Conservation (phyloP, 2,113 vertebrate genomes). For the Callospermophilus lateralis region DNA sequence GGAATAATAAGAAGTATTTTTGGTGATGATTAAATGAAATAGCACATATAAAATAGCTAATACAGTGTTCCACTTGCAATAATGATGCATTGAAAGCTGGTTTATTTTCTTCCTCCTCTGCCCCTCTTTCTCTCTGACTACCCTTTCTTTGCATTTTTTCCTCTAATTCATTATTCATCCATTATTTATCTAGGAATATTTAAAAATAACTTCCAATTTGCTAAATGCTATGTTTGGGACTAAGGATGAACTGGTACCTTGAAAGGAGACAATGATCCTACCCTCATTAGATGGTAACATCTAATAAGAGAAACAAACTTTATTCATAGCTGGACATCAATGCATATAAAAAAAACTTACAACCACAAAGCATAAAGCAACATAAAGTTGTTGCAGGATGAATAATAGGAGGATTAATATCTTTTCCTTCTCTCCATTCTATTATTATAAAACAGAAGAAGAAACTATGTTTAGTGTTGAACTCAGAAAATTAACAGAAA, state of each 20-base stretch:
- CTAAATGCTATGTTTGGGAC: no score
- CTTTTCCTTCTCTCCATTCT: neutral
- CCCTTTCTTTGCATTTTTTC: no score
- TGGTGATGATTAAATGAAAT: no score
- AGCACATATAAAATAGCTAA: no score
- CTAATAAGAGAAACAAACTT: slow-evolving; percentile 34
- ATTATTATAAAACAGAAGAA: neutral
- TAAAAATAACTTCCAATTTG: no score
- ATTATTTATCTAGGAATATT: no score
- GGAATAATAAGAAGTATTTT: no score
- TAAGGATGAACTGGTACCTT: neutral
- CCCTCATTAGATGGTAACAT: neutral
- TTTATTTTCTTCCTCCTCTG: no score
- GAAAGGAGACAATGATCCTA: neutral
- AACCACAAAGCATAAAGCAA: neutral
- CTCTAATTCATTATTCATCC: no score
- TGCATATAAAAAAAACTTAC: neutral
- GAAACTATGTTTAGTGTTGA: neutral
- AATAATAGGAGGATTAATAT: neutral
- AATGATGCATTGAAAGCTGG: no score
- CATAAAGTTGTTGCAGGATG: neutral
- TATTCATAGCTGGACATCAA: neutral
- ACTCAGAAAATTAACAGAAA: slow-evolving; percentile 4
- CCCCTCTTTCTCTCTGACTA: no score
- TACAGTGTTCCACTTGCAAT: no score